Base-by-base conservation (phyloP, 1,140 invertebrate genomes). In the Pseudomyrmex gracilis region DNA sequence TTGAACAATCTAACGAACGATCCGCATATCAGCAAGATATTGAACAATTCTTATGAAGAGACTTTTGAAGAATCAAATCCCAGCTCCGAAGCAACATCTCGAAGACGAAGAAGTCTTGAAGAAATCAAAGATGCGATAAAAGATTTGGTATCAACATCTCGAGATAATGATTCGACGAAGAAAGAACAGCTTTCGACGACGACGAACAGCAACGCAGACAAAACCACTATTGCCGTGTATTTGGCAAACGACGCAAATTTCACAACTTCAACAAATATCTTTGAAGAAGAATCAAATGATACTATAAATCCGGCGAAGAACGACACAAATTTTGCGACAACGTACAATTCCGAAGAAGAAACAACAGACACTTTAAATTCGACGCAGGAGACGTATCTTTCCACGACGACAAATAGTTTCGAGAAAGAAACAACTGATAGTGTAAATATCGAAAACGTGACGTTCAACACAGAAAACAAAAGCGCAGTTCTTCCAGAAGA, bases 1-100 rank as follows among this genome's bases (percentile, higher is more conserved):
- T 61, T 90, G 22, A 74, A 61, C 10, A 64, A 67, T n/a, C 43
- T 87, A 55, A 87, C 43, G n/a, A 64, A 15, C 8, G 1, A 45
- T 5, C 2, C 43, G 2, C 77, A 15, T n/a, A 13, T 34, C 45
- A 78, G 15, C 15, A 43, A 68, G 3, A n/a, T 34, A 34, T 34
- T 34, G 34, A 34, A 34, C 34, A 34, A 7, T 34, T 34, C 34
- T 34, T 34, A 34, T 7, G 34, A 34, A 34, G 5, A 34, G 4
- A 34, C 34, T 34, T 34, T 34, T 34, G 34, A 34, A 34, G 34
- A 34, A 7, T 34, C 34, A 34, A 34, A 34, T 34, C 34, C 34
- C 5, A 34, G 5, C 34, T 34, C 10, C 71, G 71, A 45, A 0
- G 13, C 17, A 24, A 3, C 2, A 12, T n/a, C 51, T 70, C 51